Base-by-base conservation (phyloP, 2,797 vertebrate genomes). In the Threskiornis aethiopicus region DNA sequence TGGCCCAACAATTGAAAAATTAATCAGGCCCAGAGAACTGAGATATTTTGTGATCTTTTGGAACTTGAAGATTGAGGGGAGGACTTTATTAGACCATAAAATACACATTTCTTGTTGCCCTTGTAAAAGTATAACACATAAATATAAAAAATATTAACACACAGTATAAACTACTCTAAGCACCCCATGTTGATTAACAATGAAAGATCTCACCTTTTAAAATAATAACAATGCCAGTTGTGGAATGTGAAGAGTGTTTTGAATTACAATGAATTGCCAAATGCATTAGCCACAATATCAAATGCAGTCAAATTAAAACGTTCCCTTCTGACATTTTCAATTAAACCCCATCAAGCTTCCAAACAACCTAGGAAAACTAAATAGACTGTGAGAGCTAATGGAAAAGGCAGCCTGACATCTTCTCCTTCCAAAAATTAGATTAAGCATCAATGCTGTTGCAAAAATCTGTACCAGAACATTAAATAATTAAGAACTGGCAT, bases 291-390 rank as follows among this genome's bases (percentile, higher is more conserved):
- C 80, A 91, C 90, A 90, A 95, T 96, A 96, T 95, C 91, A 96
- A 96, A 96, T 79, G 80, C 90, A 91, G 96, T 96, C 91, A 96
- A 96, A 96, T 96, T 96, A 97, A 96, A 97, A 96, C 4, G 46
- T 96, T 97, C 90, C 94, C 91, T 96, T 96, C 96, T 96, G 96
- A 96, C 94, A 95, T 90, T 96, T 97, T 96, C 94, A 96, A 94
- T 97, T 97, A 97, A 96, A 95, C 80, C 85, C 94, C 90, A 94
- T 95, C 96, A 96, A 96, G 93, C 77, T 93, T 93, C 90, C 70
- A 90, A 97, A 94, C 93, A 97, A 78, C 87, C 77, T 88, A 97
- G 62, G 73, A 97, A 95, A 96, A 94, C 91, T 96, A 96, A 96
- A 96, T 84, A 95, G 93, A 79, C 83, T 93, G 51, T 75, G 85